Base-by-base conservation (phyloP, 2,797 vertebrate species). In the Antrozous pallidus region DNA sequence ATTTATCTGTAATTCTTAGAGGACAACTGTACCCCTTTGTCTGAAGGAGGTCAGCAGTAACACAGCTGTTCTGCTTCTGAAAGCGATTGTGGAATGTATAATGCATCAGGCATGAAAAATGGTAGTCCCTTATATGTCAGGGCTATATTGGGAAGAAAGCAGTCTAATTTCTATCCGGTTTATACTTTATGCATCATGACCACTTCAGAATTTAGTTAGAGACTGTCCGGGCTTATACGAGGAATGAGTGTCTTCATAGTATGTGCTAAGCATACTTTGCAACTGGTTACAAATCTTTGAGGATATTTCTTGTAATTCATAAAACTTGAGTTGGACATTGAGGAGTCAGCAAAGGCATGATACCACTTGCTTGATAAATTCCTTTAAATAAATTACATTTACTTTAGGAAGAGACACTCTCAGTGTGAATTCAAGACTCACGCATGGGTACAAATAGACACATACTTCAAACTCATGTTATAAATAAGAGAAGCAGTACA, bases 41-140 rank as follows among this genome's bases (percentile, higher is more conserved):
- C 69, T 90, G 70, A 45, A 80, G 56, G 85, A 90, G 56, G 49
- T 87, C 83, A 63, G 65, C 33, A 54, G 61, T n/a, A 71, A 61
- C 81, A 77, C 91, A 96, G 88, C 81, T 95, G 82, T 96, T 94
- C 88, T 88, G 65, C 51, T 91, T 96, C 84, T 84, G 67, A 81
- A 80, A 86, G 45, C 79, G 65, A 58, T 47, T 94, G 38, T 93
- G 65, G 45, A 75, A 77, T 79, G 45, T 75, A 75, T 63, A 90
- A 77, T 33, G 42, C 16, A 85, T 83, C 58, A 45, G 73, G 22
- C 75, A 40, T 73, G 67, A 85, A 88, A 95, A 93, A 93, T 9
- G 42, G 75, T 63, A 42, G 38, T 91, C 77, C n/a, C 79, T 79
- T 93, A 13, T 40, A 89, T 6, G 70, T 67, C 74, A 90, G 20